Percentiles rank a stretch among this genome's conserved stretches.
phyloP scores from a whole-genome alignment of 2,113 vertebrate genomes.

The Cacatua alba region DNA sequence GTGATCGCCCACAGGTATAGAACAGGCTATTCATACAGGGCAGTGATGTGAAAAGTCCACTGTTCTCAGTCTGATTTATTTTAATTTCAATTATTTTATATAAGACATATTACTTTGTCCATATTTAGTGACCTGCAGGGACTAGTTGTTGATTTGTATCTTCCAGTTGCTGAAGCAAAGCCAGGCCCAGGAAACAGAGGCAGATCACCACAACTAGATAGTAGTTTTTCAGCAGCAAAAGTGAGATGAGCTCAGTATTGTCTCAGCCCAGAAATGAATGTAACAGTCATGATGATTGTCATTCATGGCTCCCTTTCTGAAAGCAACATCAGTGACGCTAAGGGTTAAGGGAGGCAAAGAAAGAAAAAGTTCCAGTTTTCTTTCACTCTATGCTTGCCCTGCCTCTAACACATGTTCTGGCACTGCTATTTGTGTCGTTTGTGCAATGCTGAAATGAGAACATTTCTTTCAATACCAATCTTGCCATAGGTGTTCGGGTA shows the following conservation, averaged over 20 bases:
- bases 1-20: background rate
- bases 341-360: background rate
- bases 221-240: background rate
- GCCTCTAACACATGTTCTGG: background rate
- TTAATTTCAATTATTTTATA: background rate
- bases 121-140: background rate
- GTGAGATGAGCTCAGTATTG: background rate
- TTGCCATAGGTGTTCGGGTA: background rate
- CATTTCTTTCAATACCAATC: background rate
- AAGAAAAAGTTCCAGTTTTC: background rate
- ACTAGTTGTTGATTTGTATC: background rate
- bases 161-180: background rate
- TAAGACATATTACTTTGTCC: background rate
- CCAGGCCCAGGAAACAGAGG: background rate
- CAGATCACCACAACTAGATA: background rate
- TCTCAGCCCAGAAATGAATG: accelerated
- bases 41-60: conserved; percentile 38
- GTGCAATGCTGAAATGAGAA: background rate
- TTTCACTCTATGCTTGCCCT: background rate
- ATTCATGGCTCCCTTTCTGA: background rate
- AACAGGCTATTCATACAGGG: conserved; percentile 39
- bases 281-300: background rate
- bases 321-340: background rate
- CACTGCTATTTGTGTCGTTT: background rate
- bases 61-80: conserved; percentile 30